Conservation (phyloP, 2,113 vertebrate species). For the Platysteira castanea region DNA sequence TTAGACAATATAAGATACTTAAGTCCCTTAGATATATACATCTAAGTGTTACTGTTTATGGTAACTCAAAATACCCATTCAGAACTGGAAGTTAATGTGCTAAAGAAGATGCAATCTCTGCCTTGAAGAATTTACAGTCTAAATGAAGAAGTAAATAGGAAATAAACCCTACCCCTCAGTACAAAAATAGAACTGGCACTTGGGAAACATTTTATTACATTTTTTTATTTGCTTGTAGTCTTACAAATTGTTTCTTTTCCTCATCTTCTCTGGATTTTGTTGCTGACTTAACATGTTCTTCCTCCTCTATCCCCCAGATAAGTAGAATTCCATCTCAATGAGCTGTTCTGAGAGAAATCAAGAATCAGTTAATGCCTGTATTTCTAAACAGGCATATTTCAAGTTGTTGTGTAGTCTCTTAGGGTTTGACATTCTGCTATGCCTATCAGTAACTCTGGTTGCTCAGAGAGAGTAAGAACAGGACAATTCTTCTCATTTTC, state of each 20-base stretch:
- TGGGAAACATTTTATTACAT: not conserved
- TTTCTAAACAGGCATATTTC: not conserved
- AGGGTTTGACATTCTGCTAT: not conserved
- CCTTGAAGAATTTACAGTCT: not conserved
- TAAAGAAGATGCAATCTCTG: not conserved
- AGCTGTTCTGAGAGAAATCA: not conserved
- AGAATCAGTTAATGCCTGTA: not conserved
- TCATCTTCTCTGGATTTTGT: not conserved
- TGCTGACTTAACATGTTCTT: not conserved
- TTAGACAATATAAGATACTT: not conserved
- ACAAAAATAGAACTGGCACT: not conserved
- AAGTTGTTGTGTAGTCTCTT: not conserved
- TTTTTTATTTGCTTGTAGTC: not conserved
- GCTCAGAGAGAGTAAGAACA: not conserved
- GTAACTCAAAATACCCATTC: not conserved
- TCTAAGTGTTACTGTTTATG: not conserved
- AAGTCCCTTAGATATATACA: not conserved
- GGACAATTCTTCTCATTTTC: not conserved
- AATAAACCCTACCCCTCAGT: accelerated
- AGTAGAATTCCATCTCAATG: not conserved
- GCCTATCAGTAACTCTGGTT: not conserved
- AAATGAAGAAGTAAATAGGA: not conserved
- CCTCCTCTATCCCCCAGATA: not conserved
- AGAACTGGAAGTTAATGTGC: not conserved
- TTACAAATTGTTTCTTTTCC: not conserved